A percentile compares a stretch with the other conserved stretches of the same genome.
These are phyloP conservation scores for Ellobium chinense DNA, from an alignment of 2,888 invertebrate species.

Conservation along the genomic window DNA sequence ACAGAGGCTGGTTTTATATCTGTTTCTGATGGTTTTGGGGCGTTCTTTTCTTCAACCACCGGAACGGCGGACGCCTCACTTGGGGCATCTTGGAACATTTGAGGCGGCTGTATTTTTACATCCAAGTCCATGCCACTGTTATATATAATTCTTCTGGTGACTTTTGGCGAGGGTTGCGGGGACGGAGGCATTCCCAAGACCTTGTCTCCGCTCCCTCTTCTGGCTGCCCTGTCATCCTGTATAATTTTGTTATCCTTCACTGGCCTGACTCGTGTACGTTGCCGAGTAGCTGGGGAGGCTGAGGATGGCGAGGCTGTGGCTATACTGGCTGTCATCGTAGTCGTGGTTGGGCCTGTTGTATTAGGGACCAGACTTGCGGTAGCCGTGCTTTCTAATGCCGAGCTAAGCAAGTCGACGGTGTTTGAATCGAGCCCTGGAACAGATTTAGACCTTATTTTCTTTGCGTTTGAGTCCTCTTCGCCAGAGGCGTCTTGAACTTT, in stretches of 20 bases:
- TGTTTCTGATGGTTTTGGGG: background rate
- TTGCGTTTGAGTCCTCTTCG: slow-evolving; percentile 21
- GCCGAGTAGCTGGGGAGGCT: slow-evolving; percentile 30
- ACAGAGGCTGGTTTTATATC: background rate
- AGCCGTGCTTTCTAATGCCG: background rate
- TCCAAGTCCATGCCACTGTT: slow-evolving; percentile 19
- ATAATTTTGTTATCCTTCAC: slow-evolving; percentile 55
- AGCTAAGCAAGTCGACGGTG: slow-evolving; percentile 9
- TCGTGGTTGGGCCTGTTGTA: background rate
- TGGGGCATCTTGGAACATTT: slow-evolving; percentile 5
- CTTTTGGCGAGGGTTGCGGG: slow-evolving; percentile 42
- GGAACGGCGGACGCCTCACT: background rate
- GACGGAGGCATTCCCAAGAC: background rate
- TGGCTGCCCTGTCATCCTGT: slow-evolving; percentile 55
- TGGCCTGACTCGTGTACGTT: slow-evolving; percentile 50
- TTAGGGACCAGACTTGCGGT: background rate
- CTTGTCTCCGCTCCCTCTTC: background rate
- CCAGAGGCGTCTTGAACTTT: background rate
- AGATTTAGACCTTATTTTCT: slow-evolving; percentile 20
- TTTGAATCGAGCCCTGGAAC: slow-evolving; percentile 36
- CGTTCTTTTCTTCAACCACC: background rate
- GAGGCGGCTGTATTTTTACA: background rate
- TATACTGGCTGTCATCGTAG: slow-evolving; percentile 1
- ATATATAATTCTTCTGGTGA: slow-evolving; percentile 40
- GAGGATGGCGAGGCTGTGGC: slow-evolving; percentile 15